Conservation (phyloP, 2,797 vertebrate genomes). For the Geotrypetes seraphini region DNA sequence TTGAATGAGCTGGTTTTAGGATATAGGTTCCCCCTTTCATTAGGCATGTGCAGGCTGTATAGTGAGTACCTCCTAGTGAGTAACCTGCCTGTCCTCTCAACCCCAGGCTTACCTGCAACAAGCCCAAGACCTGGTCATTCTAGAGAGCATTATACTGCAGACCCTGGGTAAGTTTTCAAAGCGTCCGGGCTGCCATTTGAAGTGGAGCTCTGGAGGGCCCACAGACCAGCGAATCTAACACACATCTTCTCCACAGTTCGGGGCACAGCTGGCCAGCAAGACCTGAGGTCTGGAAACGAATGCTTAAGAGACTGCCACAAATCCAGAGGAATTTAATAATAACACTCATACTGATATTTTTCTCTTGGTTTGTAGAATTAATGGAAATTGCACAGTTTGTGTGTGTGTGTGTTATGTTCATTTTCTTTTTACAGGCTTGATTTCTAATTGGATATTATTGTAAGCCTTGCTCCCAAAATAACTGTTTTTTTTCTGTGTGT, state of each 20-base stretch:
- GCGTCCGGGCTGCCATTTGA: slow-evolving; percentile 49
- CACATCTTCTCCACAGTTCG: slow-evolving; percentile 43
- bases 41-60: slow-evolving; percentile 33
- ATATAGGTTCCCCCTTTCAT: slow-evolving; percentile 14
- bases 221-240: slow-evolving; percentile 33
- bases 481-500: too few species aligned
- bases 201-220: slow-evolving; percentile 22
- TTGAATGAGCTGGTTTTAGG: too few species aligned
- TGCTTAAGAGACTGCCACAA: too few species aligned
- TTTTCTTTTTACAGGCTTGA: too few species aligned
- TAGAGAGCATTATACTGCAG: slow-evolving; percentile 97
- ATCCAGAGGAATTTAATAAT: too few species aligned
- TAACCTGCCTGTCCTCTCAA: slow-evolving; percentile 79
- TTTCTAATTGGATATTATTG: too few species aligned
- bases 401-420: too few species aligned
- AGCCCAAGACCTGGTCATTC: slow-evolving; percentile 96
- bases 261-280: slow-evolving; percentile 16
- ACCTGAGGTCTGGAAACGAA: too few species aligned
- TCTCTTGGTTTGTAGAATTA: too few species aligned
- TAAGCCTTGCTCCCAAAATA: too few species aligned
- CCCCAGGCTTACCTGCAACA: slow-evolving; percentile 91
- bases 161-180: slow-evolving; percentile 87
- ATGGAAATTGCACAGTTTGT: too few species aligned
- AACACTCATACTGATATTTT: too few species aligned
- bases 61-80: slow-evolving; percentile 46